phyloP scores from a whole-genome alignment of 2,113 vertebrate genomes.

The Cygnus atratus region DNA sequence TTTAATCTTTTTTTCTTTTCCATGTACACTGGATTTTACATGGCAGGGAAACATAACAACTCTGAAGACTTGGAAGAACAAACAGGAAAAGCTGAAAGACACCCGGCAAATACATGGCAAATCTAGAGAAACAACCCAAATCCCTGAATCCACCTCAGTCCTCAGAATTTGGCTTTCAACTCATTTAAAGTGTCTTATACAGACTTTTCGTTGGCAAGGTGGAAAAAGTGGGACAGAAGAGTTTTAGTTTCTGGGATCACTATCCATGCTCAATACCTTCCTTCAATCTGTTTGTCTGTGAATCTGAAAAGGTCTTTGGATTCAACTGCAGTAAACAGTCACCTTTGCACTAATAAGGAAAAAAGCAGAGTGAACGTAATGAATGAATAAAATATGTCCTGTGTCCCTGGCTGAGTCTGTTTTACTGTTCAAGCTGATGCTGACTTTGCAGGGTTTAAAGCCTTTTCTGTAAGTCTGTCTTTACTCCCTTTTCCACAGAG shows the following conservation, averaged over 20 bases:
- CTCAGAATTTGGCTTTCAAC: not conserved
- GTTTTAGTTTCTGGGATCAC: not conserved
- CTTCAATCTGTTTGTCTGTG: not conserved
- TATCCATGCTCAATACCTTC: not conserved
- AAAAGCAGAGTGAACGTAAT: not conserved
- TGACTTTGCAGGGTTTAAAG: not conserved
- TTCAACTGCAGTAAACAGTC: not conserved
- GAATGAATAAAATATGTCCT: not conserved
- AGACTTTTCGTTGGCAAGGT: conserved; percentile 26
- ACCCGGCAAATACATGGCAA: not conserved
- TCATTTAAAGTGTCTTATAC: not conserved
- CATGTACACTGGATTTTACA: not conserved
- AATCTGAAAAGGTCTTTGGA: not conserved
- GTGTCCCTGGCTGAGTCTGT: not conserved
- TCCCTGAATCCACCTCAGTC: not conserved
- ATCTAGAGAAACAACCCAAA: not conserved
- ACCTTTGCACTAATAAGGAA: not conserved
- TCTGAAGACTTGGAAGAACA: conserved; percentile 9
- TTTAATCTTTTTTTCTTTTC: not conserved
- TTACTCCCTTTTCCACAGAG: not conserved
- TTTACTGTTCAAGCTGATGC: not conserved
- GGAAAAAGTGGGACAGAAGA: not conserved
- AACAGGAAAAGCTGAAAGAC: conserved; percentile 18
- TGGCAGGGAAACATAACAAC: not conserved
- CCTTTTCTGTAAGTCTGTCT: not conserved